Evolutionary conservation across 2,113 vertebrate genomes (phyloP), one percentile per base, ranked within the genome.

Genomic region (Bubalus kerabau): DNA sequence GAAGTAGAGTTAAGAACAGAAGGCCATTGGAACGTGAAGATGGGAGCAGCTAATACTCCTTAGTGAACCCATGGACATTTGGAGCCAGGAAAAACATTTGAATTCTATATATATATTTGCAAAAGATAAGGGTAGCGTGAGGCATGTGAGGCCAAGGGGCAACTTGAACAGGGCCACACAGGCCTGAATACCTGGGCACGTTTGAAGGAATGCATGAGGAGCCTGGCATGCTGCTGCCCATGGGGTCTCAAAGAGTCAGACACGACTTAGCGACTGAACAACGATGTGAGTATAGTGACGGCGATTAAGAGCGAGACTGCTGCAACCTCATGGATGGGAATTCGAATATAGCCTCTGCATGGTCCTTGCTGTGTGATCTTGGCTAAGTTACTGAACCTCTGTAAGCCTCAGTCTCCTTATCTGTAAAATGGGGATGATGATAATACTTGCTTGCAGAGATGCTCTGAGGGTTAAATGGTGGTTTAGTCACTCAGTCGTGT

Each of bases 231-330:
- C 67, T 40, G n/a, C 67, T 11, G n/a, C 19, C n/a, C n/a, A 71
- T 6, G n/a, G n/a, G n/a, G 2, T 71, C n/a, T 40, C 67, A 23
- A 71, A 40, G 67, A 71, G 67, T 71, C 67, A 71, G 67, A 71
- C 67, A 71, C 0, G 10, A 12, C 19, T 40, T 23, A 71, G n/a
- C 32, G 0, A 40, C 67, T 71, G 67, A 71, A 23, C 64, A 36
- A 36, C 3, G 4, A 57, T 57, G 56, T 4, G 7, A 14, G 28
- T 7, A 0, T 46, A 2, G 6, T 12, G 32, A 6, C 28, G 59
- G 2, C 8, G 21, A 28, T 48, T 62, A 83, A 57, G 6, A 78
- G 30, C 0, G 13, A 90, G 8, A 56, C n/a, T 26, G 24, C 54
- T 43, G 23, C 1, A 17, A 12, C 32, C 32, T 10, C 28, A 19